Percentiles rank a stretch among this genome's conserved stretches.
These are phyloP conservation scores for Macaca mulatta DNA, from an alignment of 2,113 vertebrate genomes.

Conservation along the genomic window DNA sequence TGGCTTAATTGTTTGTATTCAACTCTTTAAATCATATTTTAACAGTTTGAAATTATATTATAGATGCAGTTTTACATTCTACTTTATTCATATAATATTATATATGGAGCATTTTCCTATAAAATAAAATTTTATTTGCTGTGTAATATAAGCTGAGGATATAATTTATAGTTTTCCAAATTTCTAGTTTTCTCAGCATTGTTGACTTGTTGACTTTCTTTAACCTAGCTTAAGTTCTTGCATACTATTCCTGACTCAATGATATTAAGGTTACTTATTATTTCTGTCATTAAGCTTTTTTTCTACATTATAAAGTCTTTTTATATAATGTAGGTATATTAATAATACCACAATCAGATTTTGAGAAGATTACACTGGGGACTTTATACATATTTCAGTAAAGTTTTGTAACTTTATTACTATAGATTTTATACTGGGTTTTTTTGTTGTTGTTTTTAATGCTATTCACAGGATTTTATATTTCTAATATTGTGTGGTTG, in stretches of 20 bases:
- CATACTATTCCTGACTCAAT: background rate
- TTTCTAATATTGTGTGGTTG: background rate
- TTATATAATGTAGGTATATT: background rate
- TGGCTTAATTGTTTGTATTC: constrained; percentile 52
- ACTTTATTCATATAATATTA: constrained; percentile 10
- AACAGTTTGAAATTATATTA: constrained; percentile 47
- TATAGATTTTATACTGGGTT: background rate
- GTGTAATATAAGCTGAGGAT: background rate
- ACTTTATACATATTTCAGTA: background rate
- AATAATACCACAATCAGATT: background rate
- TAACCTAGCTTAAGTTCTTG: background rate
- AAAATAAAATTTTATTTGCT: constrained; percentile 26
- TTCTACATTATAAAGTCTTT: no score
- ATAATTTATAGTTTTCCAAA: background rate
- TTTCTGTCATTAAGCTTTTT: no score
- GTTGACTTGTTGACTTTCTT: background rate
- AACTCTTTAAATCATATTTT: constrained; percentile 46
- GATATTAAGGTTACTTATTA: background rate
- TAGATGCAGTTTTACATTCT: constrained; percentile 9
- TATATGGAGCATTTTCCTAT: constrained; percentile 10
- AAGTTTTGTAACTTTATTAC: background rate
- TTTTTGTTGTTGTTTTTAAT: background rate
- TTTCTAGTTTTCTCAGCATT: background rate
- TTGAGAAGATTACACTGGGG: background rate
- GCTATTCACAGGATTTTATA: background rate